phyloP scores from a whole-genome alignment of 2,888 invertebrate species.

The Yponomeuta sedellus region DNA sequence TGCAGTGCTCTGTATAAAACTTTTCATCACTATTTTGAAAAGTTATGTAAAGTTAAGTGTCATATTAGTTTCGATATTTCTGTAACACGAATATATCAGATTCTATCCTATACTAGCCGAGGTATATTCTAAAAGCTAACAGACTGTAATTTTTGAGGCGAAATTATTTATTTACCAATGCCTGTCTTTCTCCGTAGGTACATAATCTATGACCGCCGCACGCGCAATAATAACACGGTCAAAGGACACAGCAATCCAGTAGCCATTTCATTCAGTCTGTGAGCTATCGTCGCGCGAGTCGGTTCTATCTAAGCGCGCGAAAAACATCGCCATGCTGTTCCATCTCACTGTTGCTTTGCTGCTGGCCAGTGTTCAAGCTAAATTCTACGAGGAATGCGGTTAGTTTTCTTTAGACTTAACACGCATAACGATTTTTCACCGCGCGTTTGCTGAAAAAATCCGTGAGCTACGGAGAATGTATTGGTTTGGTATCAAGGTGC shows the following conservation, averaged over 20 bases:
- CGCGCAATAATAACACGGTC: conserved; percentile 47
- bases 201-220: conserved; percentile 58
- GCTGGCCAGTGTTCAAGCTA: conserved; percentile 56
- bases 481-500: too few species aligned
- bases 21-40: too few species aligned
- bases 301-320: conserved; percentile 61
- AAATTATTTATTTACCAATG: conserved; percentile 1
- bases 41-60: too few species aligned
- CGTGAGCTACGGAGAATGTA: too few species aligned
- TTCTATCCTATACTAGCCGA: too few species aligned
- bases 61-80: too few species aligned
- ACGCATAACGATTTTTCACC: too few species aligned
- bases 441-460: too few species aligned
- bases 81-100: too few species aligned
- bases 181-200: neutral
- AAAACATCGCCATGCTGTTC: conserved; percentile 43
- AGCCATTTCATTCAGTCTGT: conserved; percentile 50
- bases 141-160: too few species aligned
- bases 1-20: too few species aligned
- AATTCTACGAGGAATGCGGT: conserved; percentile 68
- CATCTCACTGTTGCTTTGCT: conserved; percentile 43
- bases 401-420: conserved; percentile 24
- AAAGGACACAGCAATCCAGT: conserved; percentile 41
- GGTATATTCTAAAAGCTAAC: too few species aligned
- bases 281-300: conserved; percentile 52